These are phyloP conservation scores for Cottoperca gobio DNA, from an alignment of 2,797 vertebrate species.

Conservation along the genomic window DNA sequence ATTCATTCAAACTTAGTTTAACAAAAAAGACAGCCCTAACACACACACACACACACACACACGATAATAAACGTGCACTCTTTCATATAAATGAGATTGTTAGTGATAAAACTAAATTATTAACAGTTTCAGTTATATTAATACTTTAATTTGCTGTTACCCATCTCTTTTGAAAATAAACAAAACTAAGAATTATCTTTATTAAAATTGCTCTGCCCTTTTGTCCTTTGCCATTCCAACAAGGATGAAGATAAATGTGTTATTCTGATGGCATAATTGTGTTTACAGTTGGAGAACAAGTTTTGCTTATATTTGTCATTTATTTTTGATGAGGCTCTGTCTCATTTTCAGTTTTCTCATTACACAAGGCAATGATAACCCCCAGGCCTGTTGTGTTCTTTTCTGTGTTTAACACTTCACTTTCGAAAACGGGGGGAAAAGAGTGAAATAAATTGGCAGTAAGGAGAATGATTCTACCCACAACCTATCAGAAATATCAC, in stretches of 20 bases:
- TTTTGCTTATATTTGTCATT: conserved; percentile 41
- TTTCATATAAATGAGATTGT: background rate
- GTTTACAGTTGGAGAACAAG: conserved; percentile 51
- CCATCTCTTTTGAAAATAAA: conserved; percentile 5
- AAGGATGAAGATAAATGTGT: conserved; percentile 35
- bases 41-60: too few relatives aligned
- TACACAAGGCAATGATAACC: conserved; percentile 33
- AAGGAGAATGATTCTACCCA: conserved; percentile 9
- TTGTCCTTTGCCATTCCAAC: conserved; percentile 11
- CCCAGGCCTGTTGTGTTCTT: conserved; percentile 30
- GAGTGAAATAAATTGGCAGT: background rate
- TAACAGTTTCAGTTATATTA: background rate
- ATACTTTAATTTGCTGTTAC: background rate
- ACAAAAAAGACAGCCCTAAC: too few relatives aligned
- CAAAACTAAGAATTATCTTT: background rate
- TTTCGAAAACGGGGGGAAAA: background rate
- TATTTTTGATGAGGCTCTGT: conserved; percentile 52
- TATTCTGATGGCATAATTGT: conserved; percentile 29
- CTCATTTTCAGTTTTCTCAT: conserved; percentile 58
- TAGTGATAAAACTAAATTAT: background rate
- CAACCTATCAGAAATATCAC: conserved; percentile 12
- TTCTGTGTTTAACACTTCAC: conserved; percentile 24
- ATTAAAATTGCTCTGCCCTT: conserved; percentile 12
- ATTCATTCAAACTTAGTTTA: background rate
- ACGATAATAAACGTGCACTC: background rate